Evolutionary conservation across 2,113 vertebrate species (phyloP).

Genomic region (Vimba vimba): DNA sequence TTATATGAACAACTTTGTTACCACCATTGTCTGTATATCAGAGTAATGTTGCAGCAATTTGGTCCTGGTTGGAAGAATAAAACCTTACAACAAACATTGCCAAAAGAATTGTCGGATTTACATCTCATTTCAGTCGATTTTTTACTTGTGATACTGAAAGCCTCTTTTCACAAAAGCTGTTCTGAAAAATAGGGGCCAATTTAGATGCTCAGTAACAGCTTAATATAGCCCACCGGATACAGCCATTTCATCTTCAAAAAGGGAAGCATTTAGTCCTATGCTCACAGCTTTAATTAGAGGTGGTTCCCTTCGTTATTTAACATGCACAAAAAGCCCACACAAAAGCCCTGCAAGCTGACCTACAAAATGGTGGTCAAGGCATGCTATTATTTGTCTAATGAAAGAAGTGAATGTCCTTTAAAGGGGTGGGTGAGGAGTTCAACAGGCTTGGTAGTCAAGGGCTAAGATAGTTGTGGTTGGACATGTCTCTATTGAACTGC

Average conservation of each 20-base stretch:
- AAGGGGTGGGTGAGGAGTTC: slow-evolving; percentile 75
- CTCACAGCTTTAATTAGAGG: slow-evolving; percentile 72
- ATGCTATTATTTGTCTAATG: slow-evolving; percentile 74
- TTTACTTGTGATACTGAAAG: slow-evolving; percentile 78
- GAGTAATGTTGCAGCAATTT: slow-evolving; percentile 87
- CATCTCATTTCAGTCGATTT: slow-evolving; percentile 88
- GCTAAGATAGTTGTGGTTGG: slow-evolving; percentile 67
- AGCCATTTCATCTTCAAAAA: slow-evolving; percentile 76
- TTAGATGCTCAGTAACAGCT: slow-evolving; percentile 96
- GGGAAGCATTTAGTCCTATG: slow-evolving; percentile 65
- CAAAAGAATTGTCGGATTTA: slow-evolving; percentile 91
- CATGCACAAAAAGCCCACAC: slow-evolving; percentile 58
- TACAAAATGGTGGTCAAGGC: slow-evolving; percentile 82
- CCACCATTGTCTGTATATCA: slow-evolving; percentile 87
- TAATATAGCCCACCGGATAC: slow-evolving; percentile 83
- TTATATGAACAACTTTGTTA: slow-evolving; percentile 95
- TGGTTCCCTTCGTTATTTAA: slow-evolving; percentile 68
- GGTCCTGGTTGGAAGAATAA: slow-evolving; percentile 86
- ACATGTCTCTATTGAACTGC: slow-evolving; percentile 73
- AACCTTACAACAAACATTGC: slow-evolving; percentile 82
- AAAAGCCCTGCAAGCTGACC: slow-evolving; percentile 76
- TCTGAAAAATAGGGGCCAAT: slow-evolving; percentile 92
- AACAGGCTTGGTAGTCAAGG: slow-evolving; percentile 67
- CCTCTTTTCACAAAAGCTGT: slow-evolving; percentile 86
- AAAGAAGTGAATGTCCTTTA: slow-evolving; percentile 79